phyloP scores from a whole-genome alignment of 2,888 invertebrate species.

The Strigamia transsilvanica region DNA sequence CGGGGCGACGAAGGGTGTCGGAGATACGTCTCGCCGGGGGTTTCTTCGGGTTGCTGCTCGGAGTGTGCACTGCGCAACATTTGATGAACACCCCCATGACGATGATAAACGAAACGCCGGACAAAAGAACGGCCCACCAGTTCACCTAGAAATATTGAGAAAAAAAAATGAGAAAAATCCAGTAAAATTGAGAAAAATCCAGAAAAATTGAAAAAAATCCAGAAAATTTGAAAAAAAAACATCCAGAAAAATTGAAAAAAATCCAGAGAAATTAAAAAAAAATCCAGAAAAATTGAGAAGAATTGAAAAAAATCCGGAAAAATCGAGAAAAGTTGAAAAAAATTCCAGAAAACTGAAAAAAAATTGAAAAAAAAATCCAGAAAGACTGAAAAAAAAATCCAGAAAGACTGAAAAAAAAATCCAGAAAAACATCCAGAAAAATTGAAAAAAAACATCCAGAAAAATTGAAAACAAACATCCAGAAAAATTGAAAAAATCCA shows the following conservation, averaged over 20 bases:
- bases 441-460: too few species aligned
- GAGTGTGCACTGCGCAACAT: constrained; percentile 99
- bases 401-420: constrained; percentile 28
- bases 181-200: too few species aligned
- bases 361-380: too few species aligned
- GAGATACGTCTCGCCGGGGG: constrained; percentile 92
- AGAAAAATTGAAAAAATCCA: too few species aligned
- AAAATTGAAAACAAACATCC: too few species aligned
- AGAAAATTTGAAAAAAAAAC: constrained; percentile 28
- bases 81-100: constrained; percentile 99
- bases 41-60: constrained; percentile 97
- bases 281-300: too few species aligned
- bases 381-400: neutral
- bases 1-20: constrained; percentile 88
- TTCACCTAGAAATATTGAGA: constrained; percentile 71
- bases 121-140: constrained; percentile 95
- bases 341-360: constrained; percentile 56
- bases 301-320: neutral
- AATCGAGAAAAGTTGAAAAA: too few species aligned
- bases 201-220: neutral
- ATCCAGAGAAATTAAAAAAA: too few species aligned
- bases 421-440: too few species aligned
- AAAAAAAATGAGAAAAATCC: constrained; percentile 23
- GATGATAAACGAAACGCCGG: constrained; percentile 89
- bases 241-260: too few species aligned